A percentile compares a stretch with the other conserved stretches of the same genome.
Evolutionary conservation across 2,113 vertebrate genomes (phyloP).

Genomic region (Odobenus rosmarus): DNA sequence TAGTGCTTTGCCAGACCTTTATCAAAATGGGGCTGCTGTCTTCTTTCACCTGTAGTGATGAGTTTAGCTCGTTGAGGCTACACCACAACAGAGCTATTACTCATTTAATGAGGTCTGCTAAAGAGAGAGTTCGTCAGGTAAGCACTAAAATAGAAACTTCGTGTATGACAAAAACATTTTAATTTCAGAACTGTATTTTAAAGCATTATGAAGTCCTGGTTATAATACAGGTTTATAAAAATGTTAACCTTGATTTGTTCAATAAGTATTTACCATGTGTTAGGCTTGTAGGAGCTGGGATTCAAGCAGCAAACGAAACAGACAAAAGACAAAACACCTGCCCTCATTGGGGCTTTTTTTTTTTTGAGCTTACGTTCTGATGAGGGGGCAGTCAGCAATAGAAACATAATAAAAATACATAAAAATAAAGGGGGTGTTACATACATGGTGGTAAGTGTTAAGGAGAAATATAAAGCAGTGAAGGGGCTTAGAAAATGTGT

Average conservation of each 20-base stretch:
- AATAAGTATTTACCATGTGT: background rate
- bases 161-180: background rate
- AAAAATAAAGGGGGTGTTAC: background rate
- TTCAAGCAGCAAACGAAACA: background rate
- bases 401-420: background rate
- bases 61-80: constrained; percentile 95
- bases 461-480: background rate
- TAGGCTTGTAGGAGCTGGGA: background rate
- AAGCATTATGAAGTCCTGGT: background rate
- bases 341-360: background rate
- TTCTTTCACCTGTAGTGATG: constrained; percentile 94
- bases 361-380: background rate
- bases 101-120: constrained; percentile 91
- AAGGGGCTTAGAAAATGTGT: background rate
- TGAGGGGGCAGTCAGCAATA: background rate
- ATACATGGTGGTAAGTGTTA: background rate
- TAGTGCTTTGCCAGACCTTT: constrained; percentile 95
- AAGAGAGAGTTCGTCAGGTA: constrained; percentile 85
- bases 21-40: constrained; percentile 94
- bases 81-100: constrained; percentile 96
- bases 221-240: background rate
- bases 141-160: background rate
- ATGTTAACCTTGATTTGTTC: background rate
- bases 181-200: background rate
- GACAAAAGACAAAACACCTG: background rate